Conservation (phyloP, 2,113 vertebrate species). For the Barbus barbus region DNA sequence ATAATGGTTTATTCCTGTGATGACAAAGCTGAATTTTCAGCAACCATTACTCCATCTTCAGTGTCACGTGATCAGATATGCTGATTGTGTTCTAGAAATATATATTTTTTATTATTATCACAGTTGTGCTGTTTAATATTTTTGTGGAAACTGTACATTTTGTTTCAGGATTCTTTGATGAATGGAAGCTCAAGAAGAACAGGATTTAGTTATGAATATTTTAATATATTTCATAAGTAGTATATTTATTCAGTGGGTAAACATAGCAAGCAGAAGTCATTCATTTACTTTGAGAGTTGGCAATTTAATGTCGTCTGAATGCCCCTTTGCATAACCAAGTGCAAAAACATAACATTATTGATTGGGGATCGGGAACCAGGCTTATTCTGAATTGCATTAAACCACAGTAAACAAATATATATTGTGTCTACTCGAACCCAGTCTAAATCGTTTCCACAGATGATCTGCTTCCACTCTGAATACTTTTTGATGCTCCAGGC, state of each 20-base stretch:
- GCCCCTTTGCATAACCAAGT: background rate
- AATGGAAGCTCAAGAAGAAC: background rate
- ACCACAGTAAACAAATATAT: background rate
- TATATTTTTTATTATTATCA: background rate
- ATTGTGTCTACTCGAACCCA: background rate
- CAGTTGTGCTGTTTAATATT: background rate
- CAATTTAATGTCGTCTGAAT: background rate
- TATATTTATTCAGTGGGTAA: background rate
- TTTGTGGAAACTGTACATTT: background rate
- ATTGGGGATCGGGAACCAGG: background rate
- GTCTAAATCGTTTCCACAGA: slow-evolving; percentile 25
- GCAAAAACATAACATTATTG: background rate
- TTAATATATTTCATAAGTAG: too few species aligned
- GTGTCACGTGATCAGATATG: background rate
- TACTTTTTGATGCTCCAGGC: background rate
- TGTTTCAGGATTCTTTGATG: background rate
- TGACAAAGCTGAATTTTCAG: too few species aligned
- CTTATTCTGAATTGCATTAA: background rate
- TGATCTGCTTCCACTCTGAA: slow-evolving; percentile 12
- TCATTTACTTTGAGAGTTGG: background rate
- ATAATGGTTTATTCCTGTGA: too few species aligned
- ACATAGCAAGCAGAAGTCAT: background rate
- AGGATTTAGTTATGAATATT: background rate
- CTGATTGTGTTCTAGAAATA: background rate
- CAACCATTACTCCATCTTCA: background rate